These are phyloP conservation scores for Eilema sororculum DNA, from an alignment of 2,888 invertebrate species.

Conservation along the genomic window DNA sequence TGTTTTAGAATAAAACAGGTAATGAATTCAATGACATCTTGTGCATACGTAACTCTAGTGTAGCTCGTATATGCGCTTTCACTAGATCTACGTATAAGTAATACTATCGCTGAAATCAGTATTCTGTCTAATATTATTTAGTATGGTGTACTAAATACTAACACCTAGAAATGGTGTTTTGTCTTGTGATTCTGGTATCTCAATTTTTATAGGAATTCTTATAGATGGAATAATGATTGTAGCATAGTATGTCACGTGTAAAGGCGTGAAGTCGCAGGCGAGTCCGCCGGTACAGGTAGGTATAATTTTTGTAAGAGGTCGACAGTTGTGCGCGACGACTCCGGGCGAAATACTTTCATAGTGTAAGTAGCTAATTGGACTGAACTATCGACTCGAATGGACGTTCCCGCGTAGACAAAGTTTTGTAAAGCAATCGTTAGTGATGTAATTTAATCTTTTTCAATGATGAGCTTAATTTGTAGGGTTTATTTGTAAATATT, in stretches of 20 bases:
- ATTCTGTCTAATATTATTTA: background rate
- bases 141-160: too few species aligned
- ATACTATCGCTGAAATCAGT: background rate
- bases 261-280: background rate
- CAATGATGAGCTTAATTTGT: conserved; percentile 82
- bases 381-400: conserved; percentile 56
- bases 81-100: background rate
- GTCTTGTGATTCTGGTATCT: background rate
- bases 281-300: conserved; percentile 27
- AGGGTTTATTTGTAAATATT: conserved; percentile 84
- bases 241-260: background rate
- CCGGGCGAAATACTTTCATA: conserved; percentile 44
- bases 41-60: background rate
- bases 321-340: conserved; percentile 38
- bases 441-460: conserved; percentile 75
- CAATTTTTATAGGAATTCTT: background rate
- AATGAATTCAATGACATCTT: background rate
- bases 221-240: background rate
- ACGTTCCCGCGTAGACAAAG: conserved; percentile 32
- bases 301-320: conserved; percentile 41
- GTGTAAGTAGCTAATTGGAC: conserved; percentile 66
- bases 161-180: background rate
- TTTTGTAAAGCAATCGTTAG: conserved; percentile 70
- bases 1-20: background rate
- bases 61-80: background rate